Evolutionary conservation across 1,140 invertebrate species (phyloP), one percentile per base, ranked within the genome.

Genomic region (Dreissena polymorpha): DNA sequence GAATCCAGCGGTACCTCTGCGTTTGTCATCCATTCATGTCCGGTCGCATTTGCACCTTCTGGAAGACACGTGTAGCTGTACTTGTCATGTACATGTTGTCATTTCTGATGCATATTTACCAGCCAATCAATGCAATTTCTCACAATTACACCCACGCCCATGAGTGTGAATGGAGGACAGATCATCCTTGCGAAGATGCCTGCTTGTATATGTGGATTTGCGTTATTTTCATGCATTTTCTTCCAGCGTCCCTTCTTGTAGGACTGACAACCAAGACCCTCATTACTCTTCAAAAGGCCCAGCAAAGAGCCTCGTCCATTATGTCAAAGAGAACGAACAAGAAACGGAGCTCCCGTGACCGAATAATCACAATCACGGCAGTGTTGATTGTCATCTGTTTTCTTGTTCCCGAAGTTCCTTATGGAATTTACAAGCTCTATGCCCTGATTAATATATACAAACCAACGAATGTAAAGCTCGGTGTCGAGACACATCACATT

Each of bases 21-120:
- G 81, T 83, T 18, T 83, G 81, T 64, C 81, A 83, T 71, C 81
- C 81, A 18, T 83, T 83, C 25, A 70, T 77, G 23, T 83, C 81
- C 29, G 49, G 73, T 23, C 23, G 67, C 1, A 50, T 76, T 3
- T 83, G 81, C 29, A 83, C 81, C 49, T 68, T 74, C 51, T 65
- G 67, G 67, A 83, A 76, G 64, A 83, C 81, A 0, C 18, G 76
- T n/a, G 25, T 69, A 12, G 63, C 39, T 16, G 71, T 83, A 10
- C 21, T 60, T 14, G 55, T 83, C 0, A 60, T 69, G 51, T 76
- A 76, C 67, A 18, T 49, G 13, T 3, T 70, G 0, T 50, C 81
- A 14, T 12, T 68, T 5, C 10, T 70, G 1, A 16, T 83, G 49
- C 81, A 83, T 49, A 55, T 64, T 6, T 83, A 76, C 39, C 81